Conservation (phyloP, 2,113 vertebrate species). For the Paradoxurus hermaphroditus region DNA sequence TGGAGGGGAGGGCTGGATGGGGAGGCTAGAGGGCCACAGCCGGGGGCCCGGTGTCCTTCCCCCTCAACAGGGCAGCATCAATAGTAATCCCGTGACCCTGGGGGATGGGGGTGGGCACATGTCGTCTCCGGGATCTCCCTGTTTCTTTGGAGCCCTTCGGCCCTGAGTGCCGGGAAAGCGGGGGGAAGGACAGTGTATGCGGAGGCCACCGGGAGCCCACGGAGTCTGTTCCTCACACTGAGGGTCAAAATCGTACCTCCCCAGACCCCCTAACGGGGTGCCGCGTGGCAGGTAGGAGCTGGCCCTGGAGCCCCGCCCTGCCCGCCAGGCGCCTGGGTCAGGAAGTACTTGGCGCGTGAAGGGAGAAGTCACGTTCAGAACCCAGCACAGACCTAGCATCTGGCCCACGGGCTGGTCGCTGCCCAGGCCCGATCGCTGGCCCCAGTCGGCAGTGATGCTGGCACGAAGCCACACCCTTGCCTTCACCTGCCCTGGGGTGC, state of each 20-base stretch:
- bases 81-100: no score
- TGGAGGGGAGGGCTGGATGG: no score
- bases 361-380: neutral
- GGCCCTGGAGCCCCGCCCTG: neutral
- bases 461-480: no score
- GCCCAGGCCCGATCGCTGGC: no score
- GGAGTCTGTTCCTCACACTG: neutral
- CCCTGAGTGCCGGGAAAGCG: neutral
- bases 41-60: neutral
- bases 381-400: neutral
- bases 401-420: no score
- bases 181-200: fast-evolving
- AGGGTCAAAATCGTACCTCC: neutral
- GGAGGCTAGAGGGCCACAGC: fast-evolving
- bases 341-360: neutral
- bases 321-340: neutral
- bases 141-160: neutral
- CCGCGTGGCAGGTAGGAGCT: neutral
- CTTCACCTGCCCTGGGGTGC: no score
- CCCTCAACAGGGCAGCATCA: fast-evolving
- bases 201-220: neutral
- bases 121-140: neutral
- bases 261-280: neutral
- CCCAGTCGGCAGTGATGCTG: fast-evolving
- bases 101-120: fast-evolving